Evolutionary conservation across 2,113 vertebrate genomes (phyloP), one percentile per base, ranked within the genome.

Genomic region (Edolisoma coerulescens): DNA sequence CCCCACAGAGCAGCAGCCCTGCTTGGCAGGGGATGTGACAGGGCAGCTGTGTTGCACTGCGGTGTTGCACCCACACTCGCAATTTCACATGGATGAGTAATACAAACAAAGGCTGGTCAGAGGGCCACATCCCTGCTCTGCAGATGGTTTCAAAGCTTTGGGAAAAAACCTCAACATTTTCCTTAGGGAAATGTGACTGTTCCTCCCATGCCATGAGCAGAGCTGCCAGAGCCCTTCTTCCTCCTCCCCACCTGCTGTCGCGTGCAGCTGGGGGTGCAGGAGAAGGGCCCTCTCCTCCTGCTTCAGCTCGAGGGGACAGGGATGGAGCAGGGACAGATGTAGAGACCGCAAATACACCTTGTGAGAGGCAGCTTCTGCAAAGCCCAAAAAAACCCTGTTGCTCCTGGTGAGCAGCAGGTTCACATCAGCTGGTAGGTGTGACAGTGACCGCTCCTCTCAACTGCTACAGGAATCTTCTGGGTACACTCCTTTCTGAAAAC

Each of bases 51-150:
- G 6, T 11, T 32, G 60, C 83, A 12, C 49, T 0, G 1, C 0
- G 0, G 1, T 3, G 9, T 20, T 50, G 78, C 21, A 24, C 30
- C 23, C 4, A 3, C 1, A 3, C 17, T 60, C 4, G 0, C 12
- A 7, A 10, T 35, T 73, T 64, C 32, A 4, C 41, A 15, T 3
- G 20, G 60, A 13, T 10, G 6, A 59, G n/a, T 27, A 20, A 71
- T 30, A 59, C 12, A 23, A 60, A 37, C 10, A 63, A 32, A 33
- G 10, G 13, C n/a, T 53, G 56, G 16, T 64, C 6, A 10, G 30
- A 59, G 26, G 32, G 27, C 14, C 16, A 59, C 28, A 10, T 16
- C 35, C 75, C 59, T 63, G 32, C 42, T 69, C 70, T 69, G 76
- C 49, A 78, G 21, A 17, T 41, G 28, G 8, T 45, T 56, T 89